Conservation (phyloP, 2,113 vertebrate genomes). For the Pongo abelii region DNA sequence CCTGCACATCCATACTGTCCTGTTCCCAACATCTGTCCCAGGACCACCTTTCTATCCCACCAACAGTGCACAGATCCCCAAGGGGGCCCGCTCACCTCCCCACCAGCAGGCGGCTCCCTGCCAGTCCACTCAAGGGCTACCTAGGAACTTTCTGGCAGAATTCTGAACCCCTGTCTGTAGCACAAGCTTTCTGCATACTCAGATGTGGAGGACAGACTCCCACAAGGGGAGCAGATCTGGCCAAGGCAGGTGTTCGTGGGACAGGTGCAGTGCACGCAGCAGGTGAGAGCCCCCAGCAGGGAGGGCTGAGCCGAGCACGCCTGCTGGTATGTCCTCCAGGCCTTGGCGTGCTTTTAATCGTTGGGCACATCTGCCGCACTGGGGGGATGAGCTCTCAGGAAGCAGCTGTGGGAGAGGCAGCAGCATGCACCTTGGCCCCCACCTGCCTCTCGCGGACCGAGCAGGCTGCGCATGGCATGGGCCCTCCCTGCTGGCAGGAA, state of each 20-base stretch:
- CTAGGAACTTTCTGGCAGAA: neutral
- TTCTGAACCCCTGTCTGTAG: neutral
- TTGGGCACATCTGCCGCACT: neutral
- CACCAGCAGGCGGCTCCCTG: neutral
- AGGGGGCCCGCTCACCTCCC: neutral
- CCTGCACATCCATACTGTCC: neutral
- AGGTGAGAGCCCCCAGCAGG: neutral
- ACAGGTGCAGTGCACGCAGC: too few species aligned
- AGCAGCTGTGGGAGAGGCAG: neutral
- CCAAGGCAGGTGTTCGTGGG: neutral
- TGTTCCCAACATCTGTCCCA: neutral
- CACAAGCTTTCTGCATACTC: neutral
- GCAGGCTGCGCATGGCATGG: neutral
- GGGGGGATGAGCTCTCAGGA: neutral
- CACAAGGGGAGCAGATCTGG: neutral
- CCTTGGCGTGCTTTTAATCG: neutral
- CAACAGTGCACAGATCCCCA: neutral
- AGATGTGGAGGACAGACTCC: neutral
- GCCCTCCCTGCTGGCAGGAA: neutral
- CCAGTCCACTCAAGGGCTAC: neutral
- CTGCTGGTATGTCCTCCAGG: too few species aligned
- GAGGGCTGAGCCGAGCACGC: fast-evolving
- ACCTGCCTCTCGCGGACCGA: neutral
- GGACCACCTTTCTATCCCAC: neutral
- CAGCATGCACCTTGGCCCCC: neutral